Evolutionary conservation across 2,113 vertebrate genomes (phyloP).

Genomic region (Vireo altiloquus): DNA sequence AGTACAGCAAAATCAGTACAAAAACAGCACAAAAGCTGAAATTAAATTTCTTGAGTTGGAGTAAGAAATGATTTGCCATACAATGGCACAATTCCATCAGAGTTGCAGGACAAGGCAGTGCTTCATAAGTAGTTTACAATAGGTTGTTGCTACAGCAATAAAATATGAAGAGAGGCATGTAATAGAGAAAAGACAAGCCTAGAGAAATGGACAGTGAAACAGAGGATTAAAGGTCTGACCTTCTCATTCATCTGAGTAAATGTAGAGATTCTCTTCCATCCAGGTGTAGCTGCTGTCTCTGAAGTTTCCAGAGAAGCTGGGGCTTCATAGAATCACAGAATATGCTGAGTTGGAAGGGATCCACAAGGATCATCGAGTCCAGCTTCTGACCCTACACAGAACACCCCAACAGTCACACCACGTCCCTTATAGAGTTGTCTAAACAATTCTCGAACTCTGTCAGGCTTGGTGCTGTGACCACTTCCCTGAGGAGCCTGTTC

Average conservation of each 20-base stretch:
- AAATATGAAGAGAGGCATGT: fast-evolving
- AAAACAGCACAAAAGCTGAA: neutral
- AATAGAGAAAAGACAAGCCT: neutral
- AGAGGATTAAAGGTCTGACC: neutral
- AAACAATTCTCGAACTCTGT: neutral
- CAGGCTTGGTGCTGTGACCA: neutral
- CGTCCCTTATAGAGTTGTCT: no score
- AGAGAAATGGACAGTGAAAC: neutral
- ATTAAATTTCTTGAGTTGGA: neutral
- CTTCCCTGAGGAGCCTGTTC: neutral
- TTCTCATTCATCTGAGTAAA: neutral
- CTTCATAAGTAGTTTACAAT: neutral
- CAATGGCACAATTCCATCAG: neutral
- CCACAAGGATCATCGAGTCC: fast-evolving
- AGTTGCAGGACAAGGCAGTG: neutral
- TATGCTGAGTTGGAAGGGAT: neutral
- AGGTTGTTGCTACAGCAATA: neutral
- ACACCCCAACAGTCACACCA: neutral
- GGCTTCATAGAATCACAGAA: neutral
- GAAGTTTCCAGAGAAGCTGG: neutral
- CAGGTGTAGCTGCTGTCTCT: neutral
- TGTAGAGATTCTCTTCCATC: neutral
- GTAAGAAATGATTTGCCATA: neutral
- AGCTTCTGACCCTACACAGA: neutral
- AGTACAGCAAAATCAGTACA: neutral